Evolutionary conservation across 2,888 invertebrate species (phyloP).

Genomic region (Teinopalpus imperialis): DNA sequence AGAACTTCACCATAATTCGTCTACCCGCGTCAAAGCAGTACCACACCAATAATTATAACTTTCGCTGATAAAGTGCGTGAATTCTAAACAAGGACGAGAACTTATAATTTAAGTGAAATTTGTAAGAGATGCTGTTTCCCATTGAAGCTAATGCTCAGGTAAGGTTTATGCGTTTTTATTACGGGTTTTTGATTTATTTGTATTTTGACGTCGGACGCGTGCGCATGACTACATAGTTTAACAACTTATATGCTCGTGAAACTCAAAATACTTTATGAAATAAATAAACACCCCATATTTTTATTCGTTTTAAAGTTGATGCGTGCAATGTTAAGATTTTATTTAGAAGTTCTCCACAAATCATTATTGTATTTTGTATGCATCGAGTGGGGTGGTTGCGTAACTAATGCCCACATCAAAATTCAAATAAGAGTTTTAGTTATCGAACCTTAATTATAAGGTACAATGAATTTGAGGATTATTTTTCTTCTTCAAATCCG

Average conservation of each 20-base stretch:
- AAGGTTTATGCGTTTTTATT: constrained; percentile 39
- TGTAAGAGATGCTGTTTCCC: constrained; percentile 43
- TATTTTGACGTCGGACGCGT: constrained; percentile 24
- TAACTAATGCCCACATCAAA: constrained; percentile 58
- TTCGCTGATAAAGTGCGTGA: constrained; percentile 64
- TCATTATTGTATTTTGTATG: constrained; percentile 34
- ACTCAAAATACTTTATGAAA: no score
- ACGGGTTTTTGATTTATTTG: constrained; percentile 36
- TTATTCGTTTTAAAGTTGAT: no score
- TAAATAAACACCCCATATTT: no score
- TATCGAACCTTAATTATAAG: no score
- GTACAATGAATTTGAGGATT: no score
- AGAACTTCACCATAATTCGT: constrained; percentile 65
- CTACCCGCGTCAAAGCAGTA: constrained; percentile 67
- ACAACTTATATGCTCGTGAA: no score
- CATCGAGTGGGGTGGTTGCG: constrained; percentile 61
- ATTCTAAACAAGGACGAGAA: constrained; percentile 49
- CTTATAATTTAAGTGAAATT: constrained; percentile 60
- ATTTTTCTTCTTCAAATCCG: no score
- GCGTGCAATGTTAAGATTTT: no score
- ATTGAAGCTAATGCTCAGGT: constrained; percentile 62
- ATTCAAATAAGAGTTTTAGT: no score
- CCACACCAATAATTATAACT: constrained; percentile 54
- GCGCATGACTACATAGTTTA: no score
- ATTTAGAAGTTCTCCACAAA: no score